These are phyloP conservation scores for Perizoma flavofasciatum DNA, from an alignment of 2,888 invertebrate genomes.

Conservation along the genomic window DNA sequence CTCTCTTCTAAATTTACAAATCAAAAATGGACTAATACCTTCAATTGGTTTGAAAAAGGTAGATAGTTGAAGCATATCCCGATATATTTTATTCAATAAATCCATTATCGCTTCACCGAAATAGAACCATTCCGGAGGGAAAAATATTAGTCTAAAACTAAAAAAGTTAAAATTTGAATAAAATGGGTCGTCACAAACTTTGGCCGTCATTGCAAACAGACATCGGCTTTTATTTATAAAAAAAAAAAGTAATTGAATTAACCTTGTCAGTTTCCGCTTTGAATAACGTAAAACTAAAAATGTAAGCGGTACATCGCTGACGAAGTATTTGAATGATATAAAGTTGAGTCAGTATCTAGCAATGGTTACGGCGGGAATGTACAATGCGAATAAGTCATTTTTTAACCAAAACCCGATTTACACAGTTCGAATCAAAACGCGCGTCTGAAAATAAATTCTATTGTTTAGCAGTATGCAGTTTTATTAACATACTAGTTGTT, in stretches of 20 bases:
- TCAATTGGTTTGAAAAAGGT: slow-evolving; percentile 8
- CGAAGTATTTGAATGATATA: slow-evolving; percentile 11
- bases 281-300: slow-evolving; percentile 14
- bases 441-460: too few species aligned
- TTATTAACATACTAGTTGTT: too few species aligned
- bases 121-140: slow-evolving; percentile 31
- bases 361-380: slow-evolving; percentile 32
- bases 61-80: slow-evolving; percentile 10
- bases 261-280: slow-evolving; percentile 34
- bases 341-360: slow-evolving; percentile 23
- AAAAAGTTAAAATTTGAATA: slow-evolving; percentile 17
- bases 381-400: slow-evolving; percentile 32
- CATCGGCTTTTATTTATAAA: slow-evolving; percentile 64
- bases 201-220: slow-evolving; percentile 53
- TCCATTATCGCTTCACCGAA: slow-evolving; percentile 29
- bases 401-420: slow-evolving; percentile 22
- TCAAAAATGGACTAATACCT: too few species aligned
- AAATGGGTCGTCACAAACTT: slow-evolving; percentile 19
- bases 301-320: slow-evolving; percentile 21
- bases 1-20: too few species aligned
- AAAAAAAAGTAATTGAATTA: slow-evolving; percentile 52
- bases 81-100: slow-evolving; percentile 32
- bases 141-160: slow-evolving; percentile 32
- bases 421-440: slow-evolving; percentile 14
- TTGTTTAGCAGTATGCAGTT: too few species aligned